Base-by-base conservation (phyloP, 2,113 vertebrate genomes). In the Ramphastos sulfuratus region DNA sequence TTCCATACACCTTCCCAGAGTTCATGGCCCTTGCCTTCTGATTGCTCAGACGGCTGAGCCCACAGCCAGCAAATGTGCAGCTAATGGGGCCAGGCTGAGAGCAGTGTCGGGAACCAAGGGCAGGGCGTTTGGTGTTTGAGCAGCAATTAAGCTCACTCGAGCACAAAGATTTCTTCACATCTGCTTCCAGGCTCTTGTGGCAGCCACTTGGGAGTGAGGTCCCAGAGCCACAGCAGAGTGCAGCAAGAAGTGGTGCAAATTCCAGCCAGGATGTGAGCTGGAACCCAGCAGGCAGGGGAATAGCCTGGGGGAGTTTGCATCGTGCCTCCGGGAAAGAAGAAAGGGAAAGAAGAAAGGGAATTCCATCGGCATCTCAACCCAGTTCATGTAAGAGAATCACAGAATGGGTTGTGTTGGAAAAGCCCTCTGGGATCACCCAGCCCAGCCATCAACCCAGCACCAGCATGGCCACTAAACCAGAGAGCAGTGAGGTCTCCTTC, bases 11-110 rank as follows among this genome's bases (percentile, higher is more conserved):
- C 90, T 90, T 80, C 93, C 70, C 33, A 71, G 73, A 86, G 69
- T 78, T 93, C 92, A 72, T 31, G 73, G 85, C 85, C 33, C 27
- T 85, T 86, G 31, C 19, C 50, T 88, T 69, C 74, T 75, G 69
- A 71, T 67, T 71, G 56, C 69, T 92, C 80, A 86, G 76, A 64
- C 35, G 86, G 93, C 88, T 86, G 90, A 90, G 85, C 93, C 85
- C 33, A 30, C 60, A 94, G 90, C 48, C 88, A 78, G 58, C 60
- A 90, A 91, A 95, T 94, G 69, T 93, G 85, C 71, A 86, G 80
- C 74, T 94, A 93, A 93, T 96, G 83, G 33, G 73, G 76, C 78
- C 69, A 86, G 27, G 65, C 48, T 92, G 93, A 92, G 85, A 90
- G 75, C 64, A 88, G 60, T 35, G 58, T 93, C 76, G 77, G 90